A percentile compares a stretch with the other conserved stretches of the same genome.
Evolutionary conservation across 2,113 vertebrate species (phyloP).

Genomic region (Hydrolagus affinis): DNA sequence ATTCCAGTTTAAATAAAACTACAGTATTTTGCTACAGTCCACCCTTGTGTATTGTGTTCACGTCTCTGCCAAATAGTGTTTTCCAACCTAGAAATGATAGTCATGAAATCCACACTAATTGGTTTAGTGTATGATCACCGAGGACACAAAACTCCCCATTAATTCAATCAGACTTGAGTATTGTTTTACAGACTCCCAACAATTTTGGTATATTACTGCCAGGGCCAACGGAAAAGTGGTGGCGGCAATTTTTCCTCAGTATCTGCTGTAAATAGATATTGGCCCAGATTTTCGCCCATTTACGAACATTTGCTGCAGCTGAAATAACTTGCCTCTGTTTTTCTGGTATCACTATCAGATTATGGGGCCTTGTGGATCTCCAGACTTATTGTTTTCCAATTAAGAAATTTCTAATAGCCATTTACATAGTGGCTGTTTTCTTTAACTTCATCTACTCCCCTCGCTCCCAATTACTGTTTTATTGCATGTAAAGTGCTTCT

Average conservation of each 20-base stretch:
- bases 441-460: background rate
- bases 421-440: background rate
- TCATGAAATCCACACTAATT: background rate
- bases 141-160: too few relatives aligned
- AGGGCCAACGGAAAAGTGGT: too few relatives aligned
- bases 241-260: too few relatives aligned
- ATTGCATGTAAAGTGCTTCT: background rate
- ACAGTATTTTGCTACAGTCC: background rate
- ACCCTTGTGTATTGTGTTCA: background rate
- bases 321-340: background rate
- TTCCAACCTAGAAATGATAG: background rate
- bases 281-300: background rate
- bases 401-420: background rate
- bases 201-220: background rate
- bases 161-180: background rate
- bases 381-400: background rate
- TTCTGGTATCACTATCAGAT: background rate
- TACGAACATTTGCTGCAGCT: background rate
- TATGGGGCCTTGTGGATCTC: background rate
- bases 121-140: background rate
- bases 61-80: background rate
- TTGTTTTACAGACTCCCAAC: constrained; percentile 14
- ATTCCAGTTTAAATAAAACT: background rate
- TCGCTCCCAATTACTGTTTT: background rate
- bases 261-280: too few relatives aligned